Evolutionary conservation across 2,888 invertebrate genomes (phyloP), one percentile per base, ranked within the genome.

Genomic region (Agrypnus murinus): DNA sequence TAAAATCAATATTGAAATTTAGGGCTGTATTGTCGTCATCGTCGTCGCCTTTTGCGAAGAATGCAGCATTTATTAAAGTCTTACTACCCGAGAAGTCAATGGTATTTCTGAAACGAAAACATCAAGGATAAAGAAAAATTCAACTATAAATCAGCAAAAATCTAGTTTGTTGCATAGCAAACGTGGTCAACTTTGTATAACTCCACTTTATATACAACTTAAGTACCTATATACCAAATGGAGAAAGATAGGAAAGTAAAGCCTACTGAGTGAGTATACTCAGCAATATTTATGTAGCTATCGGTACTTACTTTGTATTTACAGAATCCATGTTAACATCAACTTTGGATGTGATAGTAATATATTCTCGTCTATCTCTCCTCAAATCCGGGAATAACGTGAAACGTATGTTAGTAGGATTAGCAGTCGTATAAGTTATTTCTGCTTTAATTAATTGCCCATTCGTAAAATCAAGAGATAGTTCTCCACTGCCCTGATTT

Each of bases 341-440:
- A 64, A 89, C 90, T 73, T 89, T 87, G 0, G 93, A 92, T 36
- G 89, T 88, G 40, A 93, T 77, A 68, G 89, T 88, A 3, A 95
- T 77, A 77, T 91, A 92, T 78, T 93, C 91, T 40, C 86, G 89
- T 38, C 91, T 90, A 80, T 93, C 91, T 79, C 92, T 92, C 55
- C 91, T 91, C 70, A 88, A 91, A 81, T 94, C 90, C 31, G 92
- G 89, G 76, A 87, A 89, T 2, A 95, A 59, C 50, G 90, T 92
- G 0, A 91, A 78, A 55, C 90, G 89, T 0, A 90, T 87, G 71
- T 90, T 89, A 82, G 89, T 87, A 0, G 90, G 90, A 0, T 90
- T 87, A 59, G 88, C 88, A 0, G 91, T 83, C 0, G 88, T 85
- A 78, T 94, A 89, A 60, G 91, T 91, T 0, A 90, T 87, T 48